Evolutionary conservation across 1,140 invertebrate species (phyloP).

Genomic region (Macrobrachium nipponense): DNA sequence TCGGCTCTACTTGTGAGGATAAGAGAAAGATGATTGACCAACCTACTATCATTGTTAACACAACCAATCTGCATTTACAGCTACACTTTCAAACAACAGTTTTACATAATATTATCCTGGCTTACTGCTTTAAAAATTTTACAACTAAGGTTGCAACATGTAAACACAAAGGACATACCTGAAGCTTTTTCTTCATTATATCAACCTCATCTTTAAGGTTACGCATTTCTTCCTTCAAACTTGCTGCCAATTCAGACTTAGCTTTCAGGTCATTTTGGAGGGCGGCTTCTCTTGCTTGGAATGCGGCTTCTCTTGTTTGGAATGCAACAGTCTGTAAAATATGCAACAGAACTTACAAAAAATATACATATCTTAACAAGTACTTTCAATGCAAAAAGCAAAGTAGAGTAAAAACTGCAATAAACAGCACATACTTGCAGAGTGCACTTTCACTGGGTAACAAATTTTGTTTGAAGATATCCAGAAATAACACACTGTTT

Average conservation of each 20-base stretch:
- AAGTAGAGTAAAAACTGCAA: too few relatives aligned
- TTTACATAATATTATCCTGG: not conserved
- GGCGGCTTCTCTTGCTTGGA: conserved; percentile 42
- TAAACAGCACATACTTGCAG: too few relatives aligned
- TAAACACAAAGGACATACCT: conserved; percentile 32
- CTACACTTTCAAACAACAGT: not conserved
- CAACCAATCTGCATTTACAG: too few relatives aligned
- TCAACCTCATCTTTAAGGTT: conserved; percentile 63
- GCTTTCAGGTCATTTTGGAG: conserved; percentile 56
- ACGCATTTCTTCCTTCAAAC: conserved; percentile 58
- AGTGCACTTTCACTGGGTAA: too few relatives aligned
- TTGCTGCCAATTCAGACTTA: conserved; percentile 57
- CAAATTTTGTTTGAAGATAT: too few relatives aligned
- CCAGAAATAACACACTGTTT: too few relatives aligned
- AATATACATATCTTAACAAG: too few relatives aligned
- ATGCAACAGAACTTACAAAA: not conserved
- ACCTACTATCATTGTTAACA: too few relatives aligned
- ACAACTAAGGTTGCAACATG: not conserved
- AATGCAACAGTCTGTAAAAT: conserved; percentile 1
- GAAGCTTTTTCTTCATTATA: conserved; percentile 61
- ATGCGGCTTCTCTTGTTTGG: conserved; percentile 40
- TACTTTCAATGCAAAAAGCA: too few relatives aligned
- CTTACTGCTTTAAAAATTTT: too few relatives aligned
- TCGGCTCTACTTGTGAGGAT: too few relatives aligned
- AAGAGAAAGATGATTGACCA: too few relatives aligned